Evolutionary conservation across 2,797 vertebrate genomes (phyloP).

Genomic region (Triplophysa bombifrons): DNA sequence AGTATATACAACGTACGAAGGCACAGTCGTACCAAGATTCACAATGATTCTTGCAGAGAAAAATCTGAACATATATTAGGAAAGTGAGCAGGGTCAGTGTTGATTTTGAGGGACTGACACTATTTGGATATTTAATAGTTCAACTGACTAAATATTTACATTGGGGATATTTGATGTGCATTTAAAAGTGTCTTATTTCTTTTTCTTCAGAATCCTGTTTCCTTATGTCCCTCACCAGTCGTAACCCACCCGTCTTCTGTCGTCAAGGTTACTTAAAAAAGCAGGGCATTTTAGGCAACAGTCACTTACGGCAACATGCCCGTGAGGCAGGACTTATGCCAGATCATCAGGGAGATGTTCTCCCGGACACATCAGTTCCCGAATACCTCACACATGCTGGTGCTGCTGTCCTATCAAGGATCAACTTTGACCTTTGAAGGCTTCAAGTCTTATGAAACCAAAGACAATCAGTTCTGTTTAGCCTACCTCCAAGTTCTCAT

Average conservation of each 20-base stretch:
- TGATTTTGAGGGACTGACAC: too few species aligned
- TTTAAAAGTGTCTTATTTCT: background rate
- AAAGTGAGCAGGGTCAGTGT: too few species aligned
- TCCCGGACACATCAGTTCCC: conserved; percentile 53
- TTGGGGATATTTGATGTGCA: background rate
- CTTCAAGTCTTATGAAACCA: conserved; percentile 27
- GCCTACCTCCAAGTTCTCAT: conserved; percentile 29
- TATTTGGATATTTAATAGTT: too few species aligned
- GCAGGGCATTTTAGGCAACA: conserved; percentile 77
- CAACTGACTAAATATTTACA: too few species aligned
- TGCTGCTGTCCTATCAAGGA: conserved; percentile 70
- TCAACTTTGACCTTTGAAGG: conserved; percentile 80
- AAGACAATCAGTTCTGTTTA: conserved; percentile 19
- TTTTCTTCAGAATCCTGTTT: conserved; percentile 88
- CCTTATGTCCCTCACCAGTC: conserved; percentile 82
- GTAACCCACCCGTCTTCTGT: conserved; percentile 87
- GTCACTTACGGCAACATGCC: conserved; percentile 63
- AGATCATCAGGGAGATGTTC: conserved; percentile 19
- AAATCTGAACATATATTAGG: background rate
- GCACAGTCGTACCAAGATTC: too few species aligned
- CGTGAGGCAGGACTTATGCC: conserved; percentile 64
- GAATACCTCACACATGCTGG: conserved; percentile 62
- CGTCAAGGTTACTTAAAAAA: conserved; percentile 83
- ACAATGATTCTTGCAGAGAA: background rate
- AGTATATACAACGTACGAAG: background rate